Conservation (phyloP, 2,888 invertebrate species). For the Phymatocera aterrima region DNA sequence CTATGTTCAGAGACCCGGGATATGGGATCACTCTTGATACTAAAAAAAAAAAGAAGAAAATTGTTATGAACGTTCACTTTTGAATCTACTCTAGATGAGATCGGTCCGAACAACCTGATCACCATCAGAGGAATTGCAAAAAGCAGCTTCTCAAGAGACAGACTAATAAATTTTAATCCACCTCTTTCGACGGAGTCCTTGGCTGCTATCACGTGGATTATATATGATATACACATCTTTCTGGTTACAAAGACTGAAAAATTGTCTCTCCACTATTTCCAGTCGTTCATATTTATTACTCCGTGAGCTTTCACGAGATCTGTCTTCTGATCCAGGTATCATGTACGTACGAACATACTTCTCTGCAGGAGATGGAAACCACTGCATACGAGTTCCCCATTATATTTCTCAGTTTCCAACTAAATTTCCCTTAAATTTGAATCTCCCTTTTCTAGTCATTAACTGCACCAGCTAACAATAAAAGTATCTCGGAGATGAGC, state of each 20-base stretch:
- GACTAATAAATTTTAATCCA: background rate
- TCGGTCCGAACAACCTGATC: background rate
- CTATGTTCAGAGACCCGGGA: background rate
- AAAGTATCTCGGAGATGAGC: too few relatives aligned
- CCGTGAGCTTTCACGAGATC: background rate
- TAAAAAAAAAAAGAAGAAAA: background rate
- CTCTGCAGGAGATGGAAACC: too few relatives aligned
- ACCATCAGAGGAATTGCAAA: background rate
- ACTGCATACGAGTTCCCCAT: too few relatives aligned
- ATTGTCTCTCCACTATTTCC: background rate
- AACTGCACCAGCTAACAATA: too few relatives aligned
- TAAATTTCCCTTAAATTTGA: too few relatives aligned
- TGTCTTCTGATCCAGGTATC: background rate
- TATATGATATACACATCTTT: background rate
- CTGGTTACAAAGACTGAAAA: background rate
- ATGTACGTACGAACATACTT: too few relatives aligned
- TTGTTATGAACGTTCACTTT: background rate
- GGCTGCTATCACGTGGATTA: background rate
- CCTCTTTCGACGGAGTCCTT: background rate
- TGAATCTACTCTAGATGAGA: background rate
- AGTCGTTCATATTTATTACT: background rate
- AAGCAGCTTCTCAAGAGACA: background rate
- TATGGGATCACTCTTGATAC: background rate
- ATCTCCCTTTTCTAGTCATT: too few relatives aligned
- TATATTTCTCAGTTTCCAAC: too few relatives aligned